Percentiles rank a stretch among this genome's conserved stretches.
These are phyloP conservation scores for Gopherus flavomarginatus DNA, from an alignment of 2,113 vertebrate species.

Conservation along the genomic window DNA sequence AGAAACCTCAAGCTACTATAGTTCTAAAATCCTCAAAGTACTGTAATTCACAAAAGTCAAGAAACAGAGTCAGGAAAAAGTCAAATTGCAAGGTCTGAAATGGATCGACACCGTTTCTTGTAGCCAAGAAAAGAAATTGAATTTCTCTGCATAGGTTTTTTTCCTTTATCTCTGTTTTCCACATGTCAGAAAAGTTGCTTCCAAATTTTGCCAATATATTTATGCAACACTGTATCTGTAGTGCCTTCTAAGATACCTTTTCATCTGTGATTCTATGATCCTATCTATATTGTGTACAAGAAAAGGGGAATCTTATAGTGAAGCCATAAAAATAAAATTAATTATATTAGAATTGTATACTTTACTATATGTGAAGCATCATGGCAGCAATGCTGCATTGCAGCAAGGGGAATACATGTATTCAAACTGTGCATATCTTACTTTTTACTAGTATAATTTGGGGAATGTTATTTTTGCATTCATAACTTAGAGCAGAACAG, in stretches of 20 bases:
- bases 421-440: neutral
- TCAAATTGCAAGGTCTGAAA: neutral
- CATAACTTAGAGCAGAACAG: neutral
- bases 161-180: neutral
- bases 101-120: neutral
- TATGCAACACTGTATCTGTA: neutral
- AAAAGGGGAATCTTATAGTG: neutral
- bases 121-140: neutral
- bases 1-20: neutral
- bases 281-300: neutral
- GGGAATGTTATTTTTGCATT: neutral
- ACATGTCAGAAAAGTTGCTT: rapidly evolving
- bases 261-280: neutral
- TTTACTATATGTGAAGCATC: rapidly evolving
- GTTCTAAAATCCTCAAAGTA: neutral
- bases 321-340: neutral
- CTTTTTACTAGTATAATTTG: neutral
- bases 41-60: neutral
- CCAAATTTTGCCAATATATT: neutral
- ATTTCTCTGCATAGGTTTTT: neutral
- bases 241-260: neutral
- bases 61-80: neutral
- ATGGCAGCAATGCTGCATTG: neutral
- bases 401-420: neutral
- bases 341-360: neutral